Evolutionary conservation across 2,888 invertebrate species (phyloP).

Genomic region (Diaperis boleti): DNA sequence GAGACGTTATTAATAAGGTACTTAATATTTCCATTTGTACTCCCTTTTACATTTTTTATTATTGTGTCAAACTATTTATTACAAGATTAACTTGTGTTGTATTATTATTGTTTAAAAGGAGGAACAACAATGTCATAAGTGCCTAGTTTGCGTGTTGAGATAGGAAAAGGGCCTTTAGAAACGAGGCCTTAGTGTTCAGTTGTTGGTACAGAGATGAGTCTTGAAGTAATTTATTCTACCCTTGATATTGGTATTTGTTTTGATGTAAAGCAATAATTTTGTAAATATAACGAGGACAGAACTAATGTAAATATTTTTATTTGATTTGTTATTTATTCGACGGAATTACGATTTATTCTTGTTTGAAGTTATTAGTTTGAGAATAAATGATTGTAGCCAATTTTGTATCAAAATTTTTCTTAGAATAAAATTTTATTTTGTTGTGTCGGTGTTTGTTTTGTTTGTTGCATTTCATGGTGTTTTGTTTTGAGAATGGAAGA

Average conservation of each 20-base stretch:
- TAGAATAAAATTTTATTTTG: slow-evolving; percentile 37
- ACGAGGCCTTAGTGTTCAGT: slow-evolving; percentile 23
- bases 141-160: slow-evolving; percentile 15
- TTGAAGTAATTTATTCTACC: background rate
- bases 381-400: slow-evolving; percentile 11
- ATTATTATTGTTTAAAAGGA: background rate
- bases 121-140: slow-evolving; percentile 19
- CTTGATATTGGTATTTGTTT: slow-evolving; percentile 28
- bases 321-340: slow-evolving; percentile 39
- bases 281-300: slow-evolving; percentile 26
- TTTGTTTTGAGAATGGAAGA: background rate
- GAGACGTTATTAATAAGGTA: slow-evolving; percentile 25
- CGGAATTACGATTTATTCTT: slow-evolving; percentile 25
- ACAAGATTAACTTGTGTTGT: background rate
- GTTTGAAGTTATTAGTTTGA: slow-evolving; percentile 17
- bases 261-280: slow-evolving; percentile 34
- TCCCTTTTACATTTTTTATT: slow-evolving; percentile 29
- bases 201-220: slow-evolving; percentile 1
- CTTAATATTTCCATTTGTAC: slow-evolving; percentile 36
- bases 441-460: slow-evolving; percentile 10
- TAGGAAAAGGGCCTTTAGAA: slow-evolving; percentile 1
- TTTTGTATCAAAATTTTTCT: slow-evolving; percentile 37
- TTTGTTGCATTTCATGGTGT: background rate
- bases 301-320: slow-evolving; percentile 34
- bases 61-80: background rate